These are phyloP conservation scores for Sinhomidia bicolor DNA, from an alignment of 2,888 invertebrate genomes.

Conservation along the genomic window DNA sequence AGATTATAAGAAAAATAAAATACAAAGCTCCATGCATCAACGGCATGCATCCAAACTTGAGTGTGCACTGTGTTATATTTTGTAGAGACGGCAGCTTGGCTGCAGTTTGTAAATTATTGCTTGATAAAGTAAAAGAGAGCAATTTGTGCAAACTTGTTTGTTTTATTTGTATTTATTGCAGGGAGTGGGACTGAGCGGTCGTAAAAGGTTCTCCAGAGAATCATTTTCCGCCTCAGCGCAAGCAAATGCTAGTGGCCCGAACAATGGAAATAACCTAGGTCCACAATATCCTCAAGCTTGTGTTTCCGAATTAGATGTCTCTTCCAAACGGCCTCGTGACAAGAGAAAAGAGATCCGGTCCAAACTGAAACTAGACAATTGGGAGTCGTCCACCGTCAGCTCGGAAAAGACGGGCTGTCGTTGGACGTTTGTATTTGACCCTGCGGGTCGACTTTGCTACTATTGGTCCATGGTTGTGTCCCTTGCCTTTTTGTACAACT, in stretches of 20 bases:
- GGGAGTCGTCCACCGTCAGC: constrained; percentile 82
- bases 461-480: constrained; percentile 99
- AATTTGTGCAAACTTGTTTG: constrained; percentile 52
- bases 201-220: constrained; percentile 86
- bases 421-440: constrained; percentile 99
- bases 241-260: constrained; percentile 78
- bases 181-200: constrained; percentile 80
- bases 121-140: constrained; percentile 47
- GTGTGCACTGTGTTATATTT: not conserved
- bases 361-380: constrained; percentile 81
- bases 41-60: no score
- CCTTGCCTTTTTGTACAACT: constrained; percentile 97
- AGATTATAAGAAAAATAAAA: no score
- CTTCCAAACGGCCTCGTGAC: constrained; percentile 85
- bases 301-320: constrained; percentile 89
- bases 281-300: constrained; percentile 78
- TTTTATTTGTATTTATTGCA: constrained; percentile 71
- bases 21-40: no score
- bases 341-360: constrained; percentile 82
- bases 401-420: constrained; percentile 84
- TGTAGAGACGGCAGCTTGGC: not conserved
- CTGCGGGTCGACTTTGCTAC: constrained; percentile 97
- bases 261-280: constrained; percentile 77
- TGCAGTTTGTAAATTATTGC: constrained; percentile 30
- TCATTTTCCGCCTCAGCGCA: constrained; percentile 86